phyloP scores from a whole-genome alignment of 2,797 vertebrate species.

The Sebastes vulpes region DNA sequence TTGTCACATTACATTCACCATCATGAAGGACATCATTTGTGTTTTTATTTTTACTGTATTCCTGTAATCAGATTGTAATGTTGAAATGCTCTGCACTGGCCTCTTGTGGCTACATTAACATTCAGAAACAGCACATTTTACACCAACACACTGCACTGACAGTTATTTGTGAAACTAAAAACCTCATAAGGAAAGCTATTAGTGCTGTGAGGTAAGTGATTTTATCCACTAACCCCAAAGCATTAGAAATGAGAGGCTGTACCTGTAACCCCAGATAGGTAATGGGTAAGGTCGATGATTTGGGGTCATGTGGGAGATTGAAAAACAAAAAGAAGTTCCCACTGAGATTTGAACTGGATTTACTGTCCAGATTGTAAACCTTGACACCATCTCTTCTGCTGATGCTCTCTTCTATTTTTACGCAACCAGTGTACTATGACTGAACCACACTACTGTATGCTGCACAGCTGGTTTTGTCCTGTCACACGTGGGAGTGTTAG shows the following conservation, averaged over 20 bases:
- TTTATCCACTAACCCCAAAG: background rate
- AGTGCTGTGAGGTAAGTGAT: background rate
- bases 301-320: constrained; percentile 4
- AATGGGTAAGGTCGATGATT: background rate
- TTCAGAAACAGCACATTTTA: constrained; percentile 30
- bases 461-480: constrained; percentile 18
- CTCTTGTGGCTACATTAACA: background rate
- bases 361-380: constrained; percentile 50
- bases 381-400: constrained; percentile 26
- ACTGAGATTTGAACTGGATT: constrained; percentile 52
- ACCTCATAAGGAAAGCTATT: background rate
- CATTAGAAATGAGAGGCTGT: constrained; percentile 10
- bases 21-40: constrained; percentile 11
- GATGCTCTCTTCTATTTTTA: background rate
- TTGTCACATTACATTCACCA: constrained; percentile 41
- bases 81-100: constrained; percentile 41
- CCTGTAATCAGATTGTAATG: constrained; percentile 33
- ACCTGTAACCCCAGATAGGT: background rate
- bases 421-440: background rate
- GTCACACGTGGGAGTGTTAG: background rate
- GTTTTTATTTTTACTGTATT: constrained; percentile 47
- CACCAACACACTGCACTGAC: constrained; percentile 28
- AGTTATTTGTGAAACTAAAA: constrained; percentile 18
- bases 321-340: constrained; percentile 27
- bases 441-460: constrained; percentile 15